Percentiles rank a stretch among this genome's conserved stretches.
phyloP scores from a whole-genome alignment of 2,888 invertebrate species.

The Stenodera caucasica region DNA sequence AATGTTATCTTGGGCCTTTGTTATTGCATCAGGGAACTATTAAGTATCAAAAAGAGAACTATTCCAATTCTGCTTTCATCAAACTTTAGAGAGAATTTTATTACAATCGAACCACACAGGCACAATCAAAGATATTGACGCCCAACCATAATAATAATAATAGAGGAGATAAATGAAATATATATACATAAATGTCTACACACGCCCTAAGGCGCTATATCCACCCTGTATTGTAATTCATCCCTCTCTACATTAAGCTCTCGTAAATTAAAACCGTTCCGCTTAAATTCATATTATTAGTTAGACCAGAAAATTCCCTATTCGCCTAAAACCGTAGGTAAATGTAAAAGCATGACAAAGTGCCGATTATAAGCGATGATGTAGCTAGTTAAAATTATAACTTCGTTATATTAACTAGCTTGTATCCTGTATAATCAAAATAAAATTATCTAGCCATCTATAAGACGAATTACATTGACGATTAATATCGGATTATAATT shows the following conservation, averaged over 20 bases:
- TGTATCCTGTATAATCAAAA: slow-evolving; percentile 17
- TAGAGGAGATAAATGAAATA: too few species aligned
- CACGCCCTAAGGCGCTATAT: too few species aligned
- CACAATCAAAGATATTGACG: too few species aligned
- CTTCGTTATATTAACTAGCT: slow-evolving; percentile 20
- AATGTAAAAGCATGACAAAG: slow-evolving; percentile 26
- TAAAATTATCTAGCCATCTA: neutral
- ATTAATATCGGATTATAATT: neutral
- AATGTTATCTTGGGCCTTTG: slow-evolving; percentile 13
- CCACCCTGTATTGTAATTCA: neutral
- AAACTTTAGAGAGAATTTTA: too few species aligned
- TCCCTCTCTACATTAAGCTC: neutral
- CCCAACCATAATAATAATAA: too few species aligned
- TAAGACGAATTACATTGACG: neutral
- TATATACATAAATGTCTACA: too few species aligned
- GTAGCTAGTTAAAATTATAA: slow-evolving; percentile 28
- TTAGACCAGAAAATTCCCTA: slow-evolving; percentile 26
- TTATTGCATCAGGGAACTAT: slow-evolving; percentile 21
- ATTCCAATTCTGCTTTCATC: too few species aligned
- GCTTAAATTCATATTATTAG: slow-evolving; percentile 26
- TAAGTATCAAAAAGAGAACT: slow-evolving; percentile 4
- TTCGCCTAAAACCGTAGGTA: slow-evolving; percentile 17
- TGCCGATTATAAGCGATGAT: slow-evolving; percentile 26
- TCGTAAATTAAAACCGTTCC: slow-evolving; percentile 20
- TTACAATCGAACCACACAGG: too few species aligned